Evolutionary conservation across 1,140 invertebrate species (phyloP).

Genomic region (Drosophila aff.): DNA sequence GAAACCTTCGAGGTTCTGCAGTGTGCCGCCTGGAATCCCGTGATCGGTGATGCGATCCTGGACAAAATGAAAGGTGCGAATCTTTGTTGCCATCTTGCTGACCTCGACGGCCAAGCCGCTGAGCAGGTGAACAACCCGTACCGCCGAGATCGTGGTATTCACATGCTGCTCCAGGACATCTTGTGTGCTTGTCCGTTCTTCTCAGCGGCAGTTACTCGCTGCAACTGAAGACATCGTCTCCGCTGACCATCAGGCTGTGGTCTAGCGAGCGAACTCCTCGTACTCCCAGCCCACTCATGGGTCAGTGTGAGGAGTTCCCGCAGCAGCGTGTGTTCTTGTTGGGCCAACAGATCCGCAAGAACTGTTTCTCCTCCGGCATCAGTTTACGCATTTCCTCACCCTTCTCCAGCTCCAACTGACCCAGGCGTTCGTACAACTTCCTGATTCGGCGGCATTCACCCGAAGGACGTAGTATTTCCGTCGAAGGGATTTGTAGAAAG

Average conservation of each 20-base stretch:
- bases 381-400: conserved; percentile 87
- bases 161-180: too few species aligned
- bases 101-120: too few species aligned
- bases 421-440: conserved; percentile 50
- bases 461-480: conserved; percentile 74
- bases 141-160: too few species aligned
- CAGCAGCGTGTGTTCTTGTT: conserved; percentile 86
- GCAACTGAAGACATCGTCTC: conserved; percentile 85
- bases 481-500: conserved; percentile 48
- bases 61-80: too few species aligned
- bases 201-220: too few species aligned
- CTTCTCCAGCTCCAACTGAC: conserved; percentile 85
- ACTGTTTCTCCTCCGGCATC: conserved; percentile 75
- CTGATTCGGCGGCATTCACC: conserved; percentile 53
- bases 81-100: too few species aligned
- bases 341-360: conserved; percentile 77
- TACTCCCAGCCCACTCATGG: conserved; percentile 88
- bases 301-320: conserved; percentile 83
- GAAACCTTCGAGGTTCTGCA: not conserved
- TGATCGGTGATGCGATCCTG: too few species aligned
- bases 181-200: too few species aligned
- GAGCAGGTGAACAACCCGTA: too few species aligned
- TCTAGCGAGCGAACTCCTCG: conserved; percentile 87
- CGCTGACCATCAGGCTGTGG: conserved; percentile 85
- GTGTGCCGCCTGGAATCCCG: too few species aligned